Evolutionary conservation across 1,140 invertebrate species (phyloP), one percentile per base, ranked within the genome.

Genomic region (Tetraneura akinire): DNA sequence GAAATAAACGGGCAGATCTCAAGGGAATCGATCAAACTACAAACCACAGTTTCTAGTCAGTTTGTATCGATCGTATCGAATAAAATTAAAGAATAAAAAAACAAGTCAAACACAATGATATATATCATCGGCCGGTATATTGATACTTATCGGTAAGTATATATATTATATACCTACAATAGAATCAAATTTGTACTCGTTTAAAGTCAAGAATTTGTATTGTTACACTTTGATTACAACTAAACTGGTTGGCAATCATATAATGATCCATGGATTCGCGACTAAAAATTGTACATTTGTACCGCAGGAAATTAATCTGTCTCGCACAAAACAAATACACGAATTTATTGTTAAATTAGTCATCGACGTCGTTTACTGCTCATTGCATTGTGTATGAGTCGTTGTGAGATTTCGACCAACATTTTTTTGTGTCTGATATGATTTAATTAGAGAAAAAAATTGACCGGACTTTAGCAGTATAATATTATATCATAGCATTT

Each of bases 111-210:
- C 10, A 23, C 45, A 26, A 49, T 18, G 26, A 49, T 71, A n/a
- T 71, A n/a, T 49, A 70, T 70, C 18, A 26, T 47, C 45, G 66
- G 16, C 45, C 21, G 13, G 45, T 47, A 47, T 66, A 26, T 13
- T 49, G 6, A 13, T 4, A 14, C 14, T 49, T 14, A 49, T 18
- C 16, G 49, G 5, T 14, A 11, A 16, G 5, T 18, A 18, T 51
- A 51, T 18, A 18, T 51, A 51, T 18, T n/a, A 18, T 18, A 18
- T 45, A 68, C 42, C 49, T 16, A 71, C 68, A 49, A 71, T 71
- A n/a, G 68, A 51, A 70, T 70, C 66, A 70, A 71, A 71, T 71
- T 49, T 71, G 47, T 71, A 71, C 47, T 68, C 42, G 42, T 68
- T 45, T 6, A 14, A 42, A 66, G 64, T 14, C 32, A 51, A 71